Evolutionary conservation across 2,113 vertebrate genomes (phyloP).

Genomic region (Arizona elegans): DNA sequence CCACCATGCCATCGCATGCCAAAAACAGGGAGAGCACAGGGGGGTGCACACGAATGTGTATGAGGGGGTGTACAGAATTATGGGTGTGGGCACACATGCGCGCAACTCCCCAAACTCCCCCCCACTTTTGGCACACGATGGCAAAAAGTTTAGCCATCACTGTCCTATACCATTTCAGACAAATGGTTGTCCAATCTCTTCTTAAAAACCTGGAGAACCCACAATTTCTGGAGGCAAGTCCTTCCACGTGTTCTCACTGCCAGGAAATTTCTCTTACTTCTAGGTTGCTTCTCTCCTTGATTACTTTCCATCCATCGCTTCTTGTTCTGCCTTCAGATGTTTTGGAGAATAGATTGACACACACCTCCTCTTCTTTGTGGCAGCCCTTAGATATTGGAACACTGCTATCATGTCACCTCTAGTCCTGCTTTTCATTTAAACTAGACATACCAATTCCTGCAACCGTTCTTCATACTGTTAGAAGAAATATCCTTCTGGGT

Average conservation of each 20-base stretch:
- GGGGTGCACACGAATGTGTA: no score
- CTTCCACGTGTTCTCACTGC: not conserved
- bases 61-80: no score
- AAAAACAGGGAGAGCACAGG: no score
- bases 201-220: not conserved
- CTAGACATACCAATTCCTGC: not conserved
- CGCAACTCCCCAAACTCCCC: no score
- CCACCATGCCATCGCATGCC: no score
- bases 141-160: no score
- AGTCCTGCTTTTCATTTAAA: not conserved
- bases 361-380: not conserved
- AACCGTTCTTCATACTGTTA: not conserved
- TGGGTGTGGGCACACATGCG: no score
- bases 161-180: not conserved
- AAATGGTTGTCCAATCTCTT: not conserved
- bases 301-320: not conserved
- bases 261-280: not conserved
- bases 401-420: not conserved
- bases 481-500: no score
- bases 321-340: not conserved
- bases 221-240: not conserved
- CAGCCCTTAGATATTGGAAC: not conserved
- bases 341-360: not conserved
- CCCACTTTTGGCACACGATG: no score
- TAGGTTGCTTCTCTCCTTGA: not conserved